Evolutionary conservation across 2,888 invertebrate genomes (phyloP).

Genomic region (Ashinkailepas kermadecensis): DNA sequence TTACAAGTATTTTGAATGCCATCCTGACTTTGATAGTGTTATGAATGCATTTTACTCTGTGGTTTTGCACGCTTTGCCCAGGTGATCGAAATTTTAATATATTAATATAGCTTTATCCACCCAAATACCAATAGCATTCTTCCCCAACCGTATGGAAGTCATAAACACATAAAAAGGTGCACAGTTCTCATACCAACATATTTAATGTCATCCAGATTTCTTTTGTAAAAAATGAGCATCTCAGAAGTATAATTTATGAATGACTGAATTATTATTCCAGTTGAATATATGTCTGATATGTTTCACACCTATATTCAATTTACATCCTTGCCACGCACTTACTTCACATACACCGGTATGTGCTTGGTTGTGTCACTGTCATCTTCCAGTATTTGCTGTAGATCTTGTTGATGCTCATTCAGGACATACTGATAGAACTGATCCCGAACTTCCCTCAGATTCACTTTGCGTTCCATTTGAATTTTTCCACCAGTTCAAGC

Average conservation of each 20-base stretch:
- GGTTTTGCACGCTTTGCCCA: too few relatives aligned
- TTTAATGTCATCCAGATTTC: background rate
- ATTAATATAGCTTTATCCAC: too few relatives aligned
- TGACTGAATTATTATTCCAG: background rate
- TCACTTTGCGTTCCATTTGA: background rate
- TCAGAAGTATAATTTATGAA: background rate
- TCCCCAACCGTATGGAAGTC: too few relatives aligned
- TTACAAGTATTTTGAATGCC: too few relatives aligned
- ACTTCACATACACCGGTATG: background rate
- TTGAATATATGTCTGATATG: background rate
- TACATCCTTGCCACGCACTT: background rate
- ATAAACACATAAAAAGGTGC: too few relatives aligned
- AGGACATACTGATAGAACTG: conserved; percentile 12
- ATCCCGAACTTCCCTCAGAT: background rate
- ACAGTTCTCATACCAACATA: too few relatives aligned
- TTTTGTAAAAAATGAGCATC: background rate
- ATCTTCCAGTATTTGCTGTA: background rate
- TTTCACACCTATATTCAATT: background rate
- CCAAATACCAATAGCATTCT: too few relatives aligned
- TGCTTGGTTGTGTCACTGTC: background rate
- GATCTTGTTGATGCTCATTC: background rate
- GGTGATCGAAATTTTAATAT: too few relatives aligned
- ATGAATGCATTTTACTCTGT: too few relatives aligned
- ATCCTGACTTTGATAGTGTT: too few relatives aligned
- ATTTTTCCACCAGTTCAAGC: too few relatives aligned